Base-by-base conservation (phyloP, 2,797 vertebrate species). In the Xenopus petersii region DNA sequence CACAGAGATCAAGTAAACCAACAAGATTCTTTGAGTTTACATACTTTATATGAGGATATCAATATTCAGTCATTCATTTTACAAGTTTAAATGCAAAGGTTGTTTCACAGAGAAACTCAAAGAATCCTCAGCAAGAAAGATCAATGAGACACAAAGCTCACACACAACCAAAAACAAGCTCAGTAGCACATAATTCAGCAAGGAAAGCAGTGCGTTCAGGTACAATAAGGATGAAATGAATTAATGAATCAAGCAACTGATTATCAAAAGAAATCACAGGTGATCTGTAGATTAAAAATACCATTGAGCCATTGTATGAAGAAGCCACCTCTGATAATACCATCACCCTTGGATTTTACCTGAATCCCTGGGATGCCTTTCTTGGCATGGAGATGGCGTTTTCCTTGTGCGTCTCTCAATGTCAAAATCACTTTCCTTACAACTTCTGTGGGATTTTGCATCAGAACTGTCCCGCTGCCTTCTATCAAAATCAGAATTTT, bases 271-370 rank as follows among this genome's bases (percentile, higher is more conserved):
- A 51, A 51, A 51, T 51, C 49, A 51, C 49, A 51, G 15, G 49
- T 12, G 49, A 51, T 51, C 49, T 4, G 10, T 4, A 47, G 59
- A 58, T 48, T 30, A 1, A 48, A 24, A 64, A 49, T 42, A 42
- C 36, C 36, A 42, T 42, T 42, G 36, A 42, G 36, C 36, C 42
- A 77, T 24, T 51, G 66, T 5, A 36, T 36, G 47, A 58, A 26
- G 21, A 26, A 12, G 54, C 70, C 21, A 70, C 30, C 42, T 60
- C 65, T 33, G 58, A 60, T 12, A 56, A 10, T 47, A 17, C 5
- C 70, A 78, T 61, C 66, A 64, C 26, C 48, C 55, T 12, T 12
- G 10, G 60, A 13, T 7, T 75, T 91, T 92, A 92, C 91, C 91
- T 92, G 90, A 33, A 12, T 84, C 70, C 12, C 0, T 79, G 55